These are phyloP conservation scores for Triops cancriformis DNA, from an alignment of 1,140 invertebrate species.

Conservation along the genomic window DNA sequence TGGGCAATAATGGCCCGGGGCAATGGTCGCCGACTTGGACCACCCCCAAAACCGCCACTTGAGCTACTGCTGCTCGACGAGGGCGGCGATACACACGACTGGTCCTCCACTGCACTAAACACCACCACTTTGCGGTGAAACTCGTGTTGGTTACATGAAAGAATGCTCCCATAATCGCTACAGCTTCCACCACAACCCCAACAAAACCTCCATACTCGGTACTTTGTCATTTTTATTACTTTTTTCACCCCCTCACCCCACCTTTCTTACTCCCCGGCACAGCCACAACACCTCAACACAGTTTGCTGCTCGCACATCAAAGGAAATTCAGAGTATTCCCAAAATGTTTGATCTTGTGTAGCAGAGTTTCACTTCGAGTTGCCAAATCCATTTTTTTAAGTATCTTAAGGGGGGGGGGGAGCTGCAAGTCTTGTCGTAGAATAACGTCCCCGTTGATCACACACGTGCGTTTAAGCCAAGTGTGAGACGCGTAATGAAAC, in stretches of 20 bases:
- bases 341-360: too few relatives aligned
- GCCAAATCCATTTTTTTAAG: too few relatives aligned
- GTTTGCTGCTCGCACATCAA: too few relatives aligned
- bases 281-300: too few relatives aligned
- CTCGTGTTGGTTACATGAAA: not conserved
- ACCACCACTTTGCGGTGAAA: conserved; percentile 24
- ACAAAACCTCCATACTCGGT: not conserved
- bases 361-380: too few relatives aligned
- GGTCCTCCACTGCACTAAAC: conserved; percentile 30
- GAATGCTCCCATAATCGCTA: not conserved
- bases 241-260: not conserved
- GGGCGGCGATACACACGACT: conserved; percentile 29
- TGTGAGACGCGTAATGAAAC: not conserved
- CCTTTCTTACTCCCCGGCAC: not conserved
- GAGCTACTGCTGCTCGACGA: conserved; percentile 30
- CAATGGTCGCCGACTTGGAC: conserved; percentile 21
- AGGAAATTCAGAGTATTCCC: too few relatives aligned
- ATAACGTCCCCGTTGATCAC: too few relatives aligned
- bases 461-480: conserved; percentile 4
- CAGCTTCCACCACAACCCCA: not conserved
- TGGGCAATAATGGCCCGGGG: conserved; percentile 17
- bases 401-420: too few relatives aligned
- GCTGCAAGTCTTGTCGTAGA: too few relatives aligned
- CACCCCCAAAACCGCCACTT: conserved; percentile 28
- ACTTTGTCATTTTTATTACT: not conserved